Conservation (phyloP, 2,113 vertebrate species). For the Platysternon megacephalum region DNA sequence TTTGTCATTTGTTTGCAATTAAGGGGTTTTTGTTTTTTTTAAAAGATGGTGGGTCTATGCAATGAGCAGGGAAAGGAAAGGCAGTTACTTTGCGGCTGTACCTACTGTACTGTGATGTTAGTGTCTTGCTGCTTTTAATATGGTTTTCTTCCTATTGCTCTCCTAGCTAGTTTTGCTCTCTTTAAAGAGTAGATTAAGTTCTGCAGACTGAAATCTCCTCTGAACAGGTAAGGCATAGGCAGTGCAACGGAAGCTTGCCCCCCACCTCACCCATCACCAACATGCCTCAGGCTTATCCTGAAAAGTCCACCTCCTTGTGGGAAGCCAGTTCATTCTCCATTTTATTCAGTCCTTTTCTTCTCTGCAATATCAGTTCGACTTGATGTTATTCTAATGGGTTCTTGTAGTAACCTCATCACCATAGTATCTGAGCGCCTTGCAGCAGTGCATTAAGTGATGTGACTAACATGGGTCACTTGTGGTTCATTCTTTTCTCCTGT, state of each 20-base stretch:
- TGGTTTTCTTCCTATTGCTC: neutral
- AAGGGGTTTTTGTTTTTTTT: neutral
- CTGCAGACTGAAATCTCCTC: neutral
- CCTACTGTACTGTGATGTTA: fast-evolving
- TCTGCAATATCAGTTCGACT: neutral
- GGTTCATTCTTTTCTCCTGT: neutral
- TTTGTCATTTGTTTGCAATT: constrained; percentile 44
- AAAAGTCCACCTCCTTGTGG: neutral
- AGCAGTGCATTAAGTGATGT: neutral
- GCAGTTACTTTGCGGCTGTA: neutral
- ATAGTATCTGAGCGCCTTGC: neutral
- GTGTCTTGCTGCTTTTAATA: neutral
- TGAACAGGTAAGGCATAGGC: neutral
- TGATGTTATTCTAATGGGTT: neutral
- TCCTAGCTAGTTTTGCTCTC: neutral
- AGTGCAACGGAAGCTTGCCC: neutral
- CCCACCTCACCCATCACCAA: too few species aligned
- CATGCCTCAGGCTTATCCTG: neutral
- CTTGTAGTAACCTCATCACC: neutral
- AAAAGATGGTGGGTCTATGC: neutral
- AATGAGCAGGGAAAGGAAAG: neutral
- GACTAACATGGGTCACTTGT: neutral
- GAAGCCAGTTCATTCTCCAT: neutral
- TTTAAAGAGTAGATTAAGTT: fast-evolving
- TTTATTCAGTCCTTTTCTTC: neutral